Evolutionary conservation across 2,797 vertebrate species (phyloP), one percentile per base, ranked within the genome.

Genomic region (Sphaeramia orbicularis): DNA sequence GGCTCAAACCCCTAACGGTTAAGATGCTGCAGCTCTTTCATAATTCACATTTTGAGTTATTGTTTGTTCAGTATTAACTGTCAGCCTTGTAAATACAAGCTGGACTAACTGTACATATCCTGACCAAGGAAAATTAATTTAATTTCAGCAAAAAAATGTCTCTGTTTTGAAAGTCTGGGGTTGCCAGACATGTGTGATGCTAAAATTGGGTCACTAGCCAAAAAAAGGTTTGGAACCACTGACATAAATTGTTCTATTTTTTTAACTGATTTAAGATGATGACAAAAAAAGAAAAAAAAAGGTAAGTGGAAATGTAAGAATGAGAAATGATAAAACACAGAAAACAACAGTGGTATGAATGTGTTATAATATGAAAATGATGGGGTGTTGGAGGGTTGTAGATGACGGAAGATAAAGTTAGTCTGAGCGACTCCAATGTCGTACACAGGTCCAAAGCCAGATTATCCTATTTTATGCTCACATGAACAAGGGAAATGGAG

Each of bases 391-490:
- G 71, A 38, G 42, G 59, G 73, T 87, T 37, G 14, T 49, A 43
- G 55, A 62, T 82, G 71, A 87, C 75, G 76, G 50, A 73, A 40
- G 58, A 74, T 75, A 65, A 79, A 85, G 77, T 87, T 75, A 44
- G 64, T 75, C 76, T 80, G 62, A 79, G 65, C 55, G 65, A 78
- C 72, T 76, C 49, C 86, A 76, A 85, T 86, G 86, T 87, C 53
- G 30, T 76, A 82, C 79, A 84, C 79, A 77, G 88, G 88, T 90
- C 84, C 73, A 80, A 83, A 71, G 75, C 51, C 76, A 89, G 86
- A 92, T 92, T 87, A 90, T 84, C 86, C 80, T 81, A 86, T 93
- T 94, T 94, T 85, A 91, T 90, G 91, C 86, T 88, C 78, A 74
- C 67, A 65, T 83, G 91, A 92, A 88, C 91, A 90, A 86, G 77